A percentile compares a stretch with the other conserved stretches of the same genome.
Evolutionary conservation across 2,797 vertebrate species (phyloP).

Genomic region (Chrysocyon brachyurus): DNA sequence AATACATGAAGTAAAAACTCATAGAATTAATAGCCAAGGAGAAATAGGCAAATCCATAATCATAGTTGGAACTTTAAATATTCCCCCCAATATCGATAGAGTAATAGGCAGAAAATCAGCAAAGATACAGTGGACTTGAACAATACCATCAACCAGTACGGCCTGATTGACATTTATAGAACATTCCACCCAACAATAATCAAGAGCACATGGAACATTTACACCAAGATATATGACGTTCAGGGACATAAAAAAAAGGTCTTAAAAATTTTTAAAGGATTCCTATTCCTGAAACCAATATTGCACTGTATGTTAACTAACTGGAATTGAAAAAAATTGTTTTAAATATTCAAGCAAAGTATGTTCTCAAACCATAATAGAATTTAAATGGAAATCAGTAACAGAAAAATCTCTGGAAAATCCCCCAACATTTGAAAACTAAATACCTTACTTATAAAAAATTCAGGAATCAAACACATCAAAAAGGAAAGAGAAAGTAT

Average conservation of each 20-base stretch:
- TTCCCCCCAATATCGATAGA: neutral
- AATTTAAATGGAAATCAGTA: neutral
- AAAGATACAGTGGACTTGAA: neutral
- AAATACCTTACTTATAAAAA: neutral
- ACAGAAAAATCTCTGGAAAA: neutral
- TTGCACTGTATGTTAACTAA: neutral
- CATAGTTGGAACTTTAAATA: neutral
- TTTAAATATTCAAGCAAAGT: neutral
- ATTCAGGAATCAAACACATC: neutral
- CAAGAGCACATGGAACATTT: neutral
- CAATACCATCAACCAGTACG: neutral
- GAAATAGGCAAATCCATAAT: neutral
- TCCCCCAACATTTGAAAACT: neutral
- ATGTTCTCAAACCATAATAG: neutral
- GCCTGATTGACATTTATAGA: neutral
- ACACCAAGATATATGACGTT: neutral
- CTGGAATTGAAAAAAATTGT: neutral
- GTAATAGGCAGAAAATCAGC: neutral
- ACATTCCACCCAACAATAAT: neutral
- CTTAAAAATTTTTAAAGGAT: neutral
- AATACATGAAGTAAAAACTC: neutral
- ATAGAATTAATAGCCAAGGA: neutral
- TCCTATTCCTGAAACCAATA: neutral
- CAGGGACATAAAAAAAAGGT: neutral
- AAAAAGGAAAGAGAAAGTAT: neutral